phyloP scores from a whole-genome alignment of 2,888 invertebrate species.

The Heliconius hortense region DNA sequence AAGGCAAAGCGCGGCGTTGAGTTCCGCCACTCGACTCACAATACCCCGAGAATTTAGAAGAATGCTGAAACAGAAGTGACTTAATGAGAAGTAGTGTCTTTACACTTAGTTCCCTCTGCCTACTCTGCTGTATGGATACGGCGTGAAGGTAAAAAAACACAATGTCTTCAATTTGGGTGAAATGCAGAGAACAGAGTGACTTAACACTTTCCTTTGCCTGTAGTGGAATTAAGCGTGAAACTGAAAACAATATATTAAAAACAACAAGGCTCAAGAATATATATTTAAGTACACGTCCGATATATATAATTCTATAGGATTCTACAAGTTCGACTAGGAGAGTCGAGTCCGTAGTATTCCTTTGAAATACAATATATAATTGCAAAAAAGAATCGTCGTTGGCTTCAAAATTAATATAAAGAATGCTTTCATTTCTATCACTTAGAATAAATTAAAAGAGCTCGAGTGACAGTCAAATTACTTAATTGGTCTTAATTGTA shows the following conservation, averaged over 20 bases:
- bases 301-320: not conserved
- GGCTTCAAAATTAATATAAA: slow-evolving; percentile 10
- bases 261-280: not conserved
- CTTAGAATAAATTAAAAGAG: slow-evolving; percentile 15
- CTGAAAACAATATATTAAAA: not conserved
- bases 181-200: too few relatives aligned
- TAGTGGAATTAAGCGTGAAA: not conserved
- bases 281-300: not conserved
- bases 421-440: not conserved
- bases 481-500: slow-evolving; percentile 11
- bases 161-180: too few relatives aligned
- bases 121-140: too few relatives aligned
- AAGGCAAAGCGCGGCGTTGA: too few relatives aligned
- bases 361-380: slow-evolving; percentile 2
- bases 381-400: not conserved
- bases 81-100: too few relatives aligned
- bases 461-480: slow-evolving; percentile 16
- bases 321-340: not conserved
- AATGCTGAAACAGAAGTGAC: too few relatives aligned
- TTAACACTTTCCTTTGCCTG: too few relatives aligned
- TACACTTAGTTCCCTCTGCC: too few relatives aligned
- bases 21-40: too few relatives aligned
- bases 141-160: too few relatives aligned
- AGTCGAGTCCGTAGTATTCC: not conserved
- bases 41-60: too few relatives aligned